These are phyloP conservation scores for Silurus meridionalis DNA, from an alignment of 2,113 vertebrate genomes.

Conservation along the genomic window DNA sequence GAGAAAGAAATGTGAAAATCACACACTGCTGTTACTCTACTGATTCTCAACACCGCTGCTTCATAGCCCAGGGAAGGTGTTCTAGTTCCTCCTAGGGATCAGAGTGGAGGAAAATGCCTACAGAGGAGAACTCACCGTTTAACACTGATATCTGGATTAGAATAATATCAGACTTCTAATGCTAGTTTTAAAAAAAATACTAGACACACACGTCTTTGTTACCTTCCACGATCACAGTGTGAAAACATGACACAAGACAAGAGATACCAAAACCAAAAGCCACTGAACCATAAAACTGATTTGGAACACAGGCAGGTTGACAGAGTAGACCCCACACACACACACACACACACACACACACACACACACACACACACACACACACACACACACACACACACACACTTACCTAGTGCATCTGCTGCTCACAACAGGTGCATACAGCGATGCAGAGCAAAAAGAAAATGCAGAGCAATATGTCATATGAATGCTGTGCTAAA, in stretches of 20 bases:
- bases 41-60: background rate
- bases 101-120: background rate
- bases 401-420: conserved; percentile 72
- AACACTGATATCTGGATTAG: background rate
- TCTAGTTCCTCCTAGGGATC: background rate
- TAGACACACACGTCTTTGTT: background rate
- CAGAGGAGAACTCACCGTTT: background rate
- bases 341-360: conserved; percentile 50
- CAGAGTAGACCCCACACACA: background rate
- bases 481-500: background rate
- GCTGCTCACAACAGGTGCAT: conserved; percentile 63
- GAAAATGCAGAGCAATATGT: conserved; percentile 14
- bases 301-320: background rate
- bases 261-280: background rate
- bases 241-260: background rate
- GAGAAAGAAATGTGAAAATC: conserved; percentile 1
- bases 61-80: background rate
- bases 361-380: conserved; percentile 28
- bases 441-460: conserved; percentile 54
- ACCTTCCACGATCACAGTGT: background rate
- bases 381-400: conserved; percentile 10
- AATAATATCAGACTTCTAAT: background rate
- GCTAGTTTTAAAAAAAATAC: background rate
- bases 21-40: background rate
- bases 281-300: background rate